A percentile compares a stretch with the other conserved stretches of the same genome.
phyloP scores from a whole-genome alignment of 2,113 vertebrate genomes.

The Parus major region DNA sequence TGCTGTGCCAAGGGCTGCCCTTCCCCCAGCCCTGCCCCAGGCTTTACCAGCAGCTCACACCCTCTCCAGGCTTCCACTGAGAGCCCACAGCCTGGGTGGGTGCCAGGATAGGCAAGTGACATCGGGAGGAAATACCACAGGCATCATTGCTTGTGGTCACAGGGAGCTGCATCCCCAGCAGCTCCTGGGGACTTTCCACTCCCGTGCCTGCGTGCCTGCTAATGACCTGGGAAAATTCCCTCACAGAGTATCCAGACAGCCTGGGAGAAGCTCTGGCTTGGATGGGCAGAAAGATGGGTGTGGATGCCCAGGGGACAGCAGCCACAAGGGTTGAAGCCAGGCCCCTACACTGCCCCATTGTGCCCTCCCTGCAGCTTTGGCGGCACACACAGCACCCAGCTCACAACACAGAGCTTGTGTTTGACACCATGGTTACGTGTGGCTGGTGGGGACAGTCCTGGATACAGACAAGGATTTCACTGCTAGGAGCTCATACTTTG shows the following conservation, averaged over 20 bases:
- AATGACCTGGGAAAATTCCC: not conserved
- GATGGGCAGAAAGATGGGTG: not conserved
- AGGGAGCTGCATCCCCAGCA: not conserved
- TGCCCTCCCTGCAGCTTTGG: not conserved
- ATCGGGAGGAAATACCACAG: not conserved
- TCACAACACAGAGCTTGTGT: not conserved
- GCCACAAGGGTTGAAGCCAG: not conserved
- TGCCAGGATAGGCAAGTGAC: not conserved
- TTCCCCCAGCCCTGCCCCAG: not conserved
- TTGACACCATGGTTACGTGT: fast-evolving
- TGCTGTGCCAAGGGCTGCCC: not conserved
- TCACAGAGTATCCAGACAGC: not conserved
- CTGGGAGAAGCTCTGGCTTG: not conserved
- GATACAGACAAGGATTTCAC: not conserved
- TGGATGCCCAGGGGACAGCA: not conserved
- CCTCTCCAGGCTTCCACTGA: not conserved
- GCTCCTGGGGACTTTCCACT: slow-evolving; percentile 58
- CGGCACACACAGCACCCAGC: not conserved
- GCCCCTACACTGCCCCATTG: not conserved
- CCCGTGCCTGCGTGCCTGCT: not conserved
- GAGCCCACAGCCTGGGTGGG: not conserved
- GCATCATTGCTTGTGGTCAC: not conserved
- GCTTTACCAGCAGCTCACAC: not conserved
- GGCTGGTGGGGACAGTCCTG: not conserved
- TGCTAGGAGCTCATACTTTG: not conserved